phyloP scores from a whole-genome alignment of 35 echinoderm and acorn worm species.

The Heliocidaris tuberculata region DNA sequence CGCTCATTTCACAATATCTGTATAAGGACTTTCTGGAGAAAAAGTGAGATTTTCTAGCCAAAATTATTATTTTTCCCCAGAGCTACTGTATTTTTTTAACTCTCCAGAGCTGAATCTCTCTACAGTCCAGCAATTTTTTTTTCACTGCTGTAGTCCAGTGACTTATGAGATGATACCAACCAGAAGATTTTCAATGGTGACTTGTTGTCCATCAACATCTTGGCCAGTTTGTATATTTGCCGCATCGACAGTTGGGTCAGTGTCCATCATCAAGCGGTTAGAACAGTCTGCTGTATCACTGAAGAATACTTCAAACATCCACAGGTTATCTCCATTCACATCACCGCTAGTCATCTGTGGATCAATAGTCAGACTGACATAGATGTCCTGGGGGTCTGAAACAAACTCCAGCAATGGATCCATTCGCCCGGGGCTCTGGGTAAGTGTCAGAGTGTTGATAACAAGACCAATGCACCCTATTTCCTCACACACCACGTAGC shows the following conservation, averaged over 20 bases:
- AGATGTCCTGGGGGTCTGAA: neutral
- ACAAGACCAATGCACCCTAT: neutral
- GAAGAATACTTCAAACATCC: conserved; percentile 10
- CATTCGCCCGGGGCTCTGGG: neutral
- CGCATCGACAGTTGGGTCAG: neutral
- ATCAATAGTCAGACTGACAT: neutral
- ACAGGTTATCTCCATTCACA: neutral
- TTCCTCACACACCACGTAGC: neutral
- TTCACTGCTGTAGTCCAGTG: too few relatives aligned
- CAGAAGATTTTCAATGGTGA: neutral
- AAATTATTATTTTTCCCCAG: too few relatives aligned
- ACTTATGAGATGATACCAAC: neutral
- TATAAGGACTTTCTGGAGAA: too few relatives aligned
- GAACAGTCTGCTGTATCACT: conserved; percentile 1
- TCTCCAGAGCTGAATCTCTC: too few relatives aligned
- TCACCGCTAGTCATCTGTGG: neutral
- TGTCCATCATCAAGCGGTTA: neutral
- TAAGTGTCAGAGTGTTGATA: neutral
- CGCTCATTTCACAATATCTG: too few relatives aligned
- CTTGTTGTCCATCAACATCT: neutral
- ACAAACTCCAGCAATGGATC: neutral
- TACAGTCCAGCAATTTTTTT: too few relatives aligned
- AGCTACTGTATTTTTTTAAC: too few relatives aligned
- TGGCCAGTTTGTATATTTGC: neutral
- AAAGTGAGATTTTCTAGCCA: too few relatives aligned